phyloP scores from a whole-genome alignment of 2,113 vertebrate genomes.

The Dipodomys merriami region DNA sequence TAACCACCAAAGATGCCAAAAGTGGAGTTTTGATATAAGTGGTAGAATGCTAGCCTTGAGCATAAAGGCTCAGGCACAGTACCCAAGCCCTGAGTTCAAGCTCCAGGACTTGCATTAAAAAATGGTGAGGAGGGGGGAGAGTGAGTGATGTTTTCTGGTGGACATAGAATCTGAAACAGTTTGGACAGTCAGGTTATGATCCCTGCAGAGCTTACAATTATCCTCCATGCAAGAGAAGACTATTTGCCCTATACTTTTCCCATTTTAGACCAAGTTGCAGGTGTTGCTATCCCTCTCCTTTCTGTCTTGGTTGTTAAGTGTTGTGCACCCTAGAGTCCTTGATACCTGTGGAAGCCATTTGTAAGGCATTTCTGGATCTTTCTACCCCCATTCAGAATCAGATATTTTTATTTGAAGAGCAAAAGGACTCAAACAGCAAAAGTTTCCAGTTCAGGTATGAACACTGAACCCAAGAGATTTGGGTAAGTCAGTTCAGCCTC shows the following conservation, averaged over 20 bases:
- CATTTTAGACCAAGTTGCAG: slow-evolving; percentile 54
- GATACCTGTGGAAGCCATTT: neutral
- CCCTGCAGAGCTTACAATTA: neutral
- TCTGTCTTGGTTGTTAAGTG: neutral
- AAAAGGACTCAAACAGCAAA: slow-evolving; percentile 47
- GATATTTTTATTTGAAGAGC: slow-evolving; percentile 55
- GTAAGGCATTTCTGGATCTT: slow-evolving; percentile 36
- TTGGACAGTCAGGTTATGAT: neutral
- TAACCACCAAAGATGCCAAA: too few species aligned
- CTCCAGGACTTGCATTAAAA: too few species aligned
- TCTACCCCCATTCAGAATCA: neutral
- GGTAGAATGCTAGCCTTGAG: too few species aligned
- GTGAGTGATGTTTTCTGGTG: neutral
- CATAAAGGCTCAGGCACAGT: too few species aligned
- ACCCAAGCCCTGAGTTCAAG: too few species aligned
- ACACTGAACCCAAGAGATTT: neutral
- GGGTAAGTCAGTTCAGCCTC: neutral
- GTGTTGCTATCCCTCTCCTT: neutral
- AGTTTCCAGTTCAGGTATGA: slow-evolving; percentile 47
- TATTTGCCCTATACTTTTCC: neutral
- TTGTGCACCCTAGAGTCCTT: neutral
- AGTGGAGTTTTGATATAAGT: too few species aligned
- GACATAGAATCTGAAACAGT: neutral
- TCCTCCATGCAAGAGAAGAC: neutral
- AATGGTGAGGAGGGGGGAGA: neutral